Evolutionary conservation across 2,888 invertebrate species (phyloP), one percentile per base, ranked within the genome.

Genomic region (Platycheirus albimanus): DNA sequence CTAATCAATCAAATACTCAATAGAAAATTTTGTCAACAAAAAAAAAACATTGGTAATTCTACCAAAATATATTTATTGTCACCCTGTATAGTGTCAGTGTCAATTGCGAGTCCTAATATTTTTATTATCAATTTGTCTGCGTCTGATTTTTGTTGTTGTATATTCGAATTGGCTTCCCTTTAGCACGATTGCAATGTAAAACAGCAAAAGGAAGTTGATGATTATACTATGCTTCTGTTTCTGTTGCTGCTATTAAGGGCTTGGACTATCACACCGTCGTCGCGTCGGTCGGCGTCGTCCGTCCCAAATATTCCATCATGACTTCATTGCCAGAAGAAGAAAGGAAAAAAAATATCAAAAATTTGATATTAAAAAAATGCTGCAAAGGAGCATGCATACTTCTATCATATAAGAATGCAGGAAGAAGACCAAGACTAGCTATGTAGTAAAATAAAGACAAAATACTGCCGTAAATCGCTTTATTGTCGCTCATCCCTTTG

Each of bases 111-210:
- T 17, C 36, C 41, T 45, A 38, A 52, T 20, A 38, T 30, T 33
- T 17, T 69, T 63, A 70, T 77, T 71, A 70, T 56, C 74, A 75
- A 69, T 69, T 64, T 69, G 56, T 75, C 56, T 63, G 63, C 17
- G 61, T 10, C 43, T 33, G 7, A 38, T 56, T 58, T 38, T 41
- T 24, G 8, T 20, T 43, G 28, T 43, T 61, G 15, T 17, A 33
- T 33, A 19, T 24, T 72, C 54, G 17, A 61, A 58, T 77, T 70
- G 70, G 38, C 63, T 49, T 28, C 36, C 47, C 43, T 56, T 45
- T 15, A 41, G 47, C 15, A 64, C 43, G 15, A 7, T 43, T 58
- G 19, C 45, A 15, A 64, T 71, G 71, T 64, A 58, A 56, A 64
- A 70, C 63, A 77, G 8, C 30, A 41, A 77, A 71, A 64, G 49